phyloP scores from a whole-genome alignment of 2,113 vertebrate species.

The Perognathus longimembris region DNA sequence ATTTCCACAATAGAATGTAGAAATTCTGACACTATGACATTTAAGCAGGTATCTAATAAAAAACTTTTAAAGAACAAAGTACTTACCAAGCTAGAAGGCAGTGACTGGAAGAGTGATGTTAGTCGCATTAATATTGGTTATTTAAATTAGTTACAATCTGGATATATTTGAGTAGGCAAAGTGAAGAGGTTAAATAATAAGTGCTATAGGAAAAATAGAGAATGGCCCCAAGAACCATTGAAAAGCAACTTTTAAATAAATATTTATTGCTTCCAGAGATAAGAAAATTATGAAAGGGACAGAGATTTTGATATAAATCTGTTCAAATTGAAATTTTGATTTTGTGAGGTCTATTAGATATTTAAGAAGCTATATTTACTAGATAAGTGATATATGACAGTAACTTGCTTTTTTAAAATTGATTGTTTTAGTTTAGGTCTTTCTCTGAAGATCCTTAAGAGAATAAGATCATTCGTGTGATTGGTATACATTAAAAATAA shows the following conservation, averaged over 20 bases:
- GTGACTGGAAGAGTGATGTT: background rate
- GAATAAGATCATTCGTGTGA: background rate
- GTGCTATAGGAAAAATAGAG: background rate
- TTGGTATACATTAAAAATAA: background rate
- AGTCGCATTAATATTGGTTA: no score
- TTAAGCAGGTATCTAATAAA: background rate
- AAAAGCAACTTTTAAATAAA: background rate
- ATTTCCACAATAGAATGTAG: background rate
- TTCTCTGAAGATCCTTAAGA: background rate
- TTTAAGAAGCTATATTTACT: background rate
- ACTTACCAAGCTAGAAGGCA: background rate
- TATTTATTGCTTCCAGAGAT: background rate
- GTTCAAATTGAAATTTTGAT: background rate
- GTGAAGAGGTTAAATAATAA: background rate
- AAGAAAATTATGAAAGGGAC: background rate
- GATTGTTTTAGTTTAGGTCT: background rate
- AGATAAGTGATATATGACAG: background rate
- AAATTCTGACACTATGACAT: background rate
- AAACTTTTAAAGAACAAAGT: background rate
- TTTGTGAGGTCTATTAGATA: background rate
- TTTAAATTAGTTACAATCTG: background rate
- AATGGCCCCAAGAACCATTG: background rate
- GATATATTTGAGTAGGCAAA: background rate
- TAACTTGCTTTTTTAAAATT: no score
- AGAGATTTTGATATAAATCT: background rate